Percentiles rank a stretch among this genome's conserved stretches.
phyloP scores from a whole-genome alignment of 2,113 vertebrate species.

The Zootoca vivipara region DNA sequence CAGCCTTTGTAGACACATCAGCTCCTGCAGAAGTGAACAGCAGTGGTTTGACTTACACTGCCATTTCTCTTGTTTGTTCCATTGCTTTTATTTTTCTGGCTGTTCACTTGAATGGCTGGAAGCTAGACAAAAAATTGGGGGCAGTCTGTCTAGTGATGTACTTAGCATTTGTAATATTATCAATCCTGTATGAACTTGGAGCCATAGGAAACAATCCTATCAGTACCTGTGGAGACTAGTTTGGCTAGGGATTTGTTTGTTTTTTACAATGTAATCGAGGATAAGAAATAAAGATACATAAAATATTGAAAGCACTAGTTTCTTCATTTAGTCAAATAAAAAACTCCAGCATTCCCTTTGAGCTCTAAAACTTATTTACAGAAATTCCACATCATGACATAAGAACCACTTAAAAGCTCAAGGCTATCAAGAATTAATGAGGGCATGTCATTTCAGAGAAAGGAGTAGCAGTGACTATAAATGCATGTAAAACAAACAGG shows the following conservation, averaged over 20 bases:
- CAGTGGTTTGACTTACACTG: slow-evolving; percentile 86
- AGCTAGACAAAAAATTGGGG: slow-evolving; percentile 91
- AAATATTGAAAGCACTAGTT: slow-evolving; percentile 52
- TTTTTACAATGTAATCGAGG: not conserved
- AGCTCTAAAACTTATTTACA: slow-evolving; percentile 74
- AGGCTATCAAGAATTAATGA: slow-evolving; percentile 70
- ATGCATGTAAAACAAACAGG: slow-evolving; percentile 66
- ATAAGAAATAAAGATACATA: slow-evolving; percentile 48
- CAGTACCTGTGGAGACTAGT: slow-evolving; percentile 81
- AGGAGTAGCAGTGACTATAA: slow-evolving; percentile 65
- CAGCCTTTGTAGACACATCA: slow-evolving; percentile 84
- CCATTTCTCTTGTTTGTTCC: slow-evolving; percentile 88
- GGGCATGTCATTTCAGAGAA: slow-evolving; percentile 73
- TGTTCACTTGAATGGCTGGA: slow-evolving; percentile 92
- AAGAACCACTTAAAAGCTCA: slow-evolving; percentile 60
- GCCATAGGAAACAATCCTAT: slow-evolving; percentile 91
- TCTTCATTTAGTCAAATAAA: slow-evolving; percentile 75
- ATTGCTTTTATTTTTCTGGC: slow-evolving; percentile 88
- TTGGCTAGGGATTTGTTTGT: slow-evolving; percentile 54
- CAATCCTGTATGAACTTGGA: slow-evolving; percentile 93
- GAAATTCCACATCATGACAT: slow-evolving; percentile 61
- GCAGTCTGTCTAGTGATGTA: slow-evolving; percentile 85
- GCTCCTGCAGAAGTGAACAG: slow-evolving; percentile 90
- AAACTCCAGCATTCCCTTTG: slow-evolving; percentile 58
- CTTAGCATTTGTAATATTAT: slow-evolving; percentile 84